Evolutionary conservation across 2,888 invertebrate species (phyloP), one percentile per base, ranked within the genome.

Genomic region (Eustalomyia histrio): DNA sequence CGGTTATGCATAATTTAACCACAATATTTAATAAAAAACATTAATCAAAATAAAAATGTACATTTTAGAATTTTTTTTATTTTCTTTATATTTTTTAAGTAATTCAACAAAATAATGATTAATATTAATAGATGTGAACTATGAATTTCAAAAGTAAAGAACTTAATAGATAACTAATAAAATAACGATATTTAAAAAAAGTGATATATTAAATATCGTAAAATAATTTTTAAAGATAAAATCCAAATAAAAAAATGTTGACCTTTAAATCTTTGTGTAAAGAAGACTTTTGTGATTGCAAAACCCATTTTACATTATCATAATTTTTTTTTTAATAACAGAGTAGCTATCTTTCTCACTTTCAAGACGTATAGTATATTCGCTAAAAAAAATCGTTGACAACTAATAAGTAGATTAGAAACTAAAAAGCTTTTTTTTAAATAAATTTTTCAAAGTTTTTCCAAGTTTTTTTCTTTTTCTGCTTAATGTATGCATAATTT

Each of bases 1-100:
- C 89, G 12, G 90, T 91, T 5, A 89, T 91, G 86, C 84, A 87
- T 67, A 91, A 91, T 86, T 81, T 91, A 33, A 88, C 90, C 16
- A 80, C 83, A 12, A 88, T 89, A 58, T 88, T 89, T 64, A 86
- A 76, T 79, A 83, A 84, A 81, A 83, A 74, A 24, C 50, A 80
- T 64, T 65, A 69, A 69, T 53, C 33, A 14, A 60, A 14, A 35
- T 52, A 76, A 29, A 79, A n/a, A n/a, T n/a, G n/a, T n/a, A n/a
- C n/a, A n/a, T n/a, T 58, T 83, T 43, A 21, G 65, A 52, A 55
- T 72, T 79, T 81, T 75, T 74, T 78, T 75, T 81, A 60, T 76
- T 50, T 76, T 72, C 47, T 39, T 58, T 12, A 58, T 43, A 64
- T 53, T 67, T 76, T 67, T 76, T 67, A 57, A 78, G 79, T 75